Percentiles rank a stretch among this genome's conserved stretches.
Conservation (phyloP, 2,113 vertebrate species). For the Dicerorhinus sumatrensis region DNA sequence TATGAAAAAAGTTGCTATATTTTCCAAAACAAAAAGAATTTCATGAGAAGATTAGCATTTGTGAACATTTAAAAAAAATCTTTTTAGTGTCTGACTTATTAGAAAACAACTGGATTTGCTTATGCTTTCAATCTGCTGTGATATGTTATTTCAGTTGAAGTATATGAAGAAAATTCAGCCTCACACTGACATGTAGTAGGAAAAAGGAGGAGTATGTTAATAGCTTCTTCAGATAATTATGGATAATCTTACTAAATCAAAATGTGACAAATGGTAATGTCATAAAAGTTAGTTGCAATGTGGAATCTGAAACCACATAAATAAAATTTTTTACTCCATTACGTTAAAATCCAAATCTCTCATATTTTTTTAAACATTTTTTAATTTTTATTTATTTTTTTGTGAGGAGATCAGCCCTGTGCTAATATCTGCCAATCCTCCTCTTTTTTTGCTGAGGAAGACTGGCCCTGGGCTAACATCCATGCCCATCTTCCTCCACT, state of each 20-base stretch:
- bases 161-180: not conserved
- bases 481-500: no score
- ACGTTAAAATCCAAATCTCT: not conserved
- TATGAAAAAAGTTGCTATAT: not conserved
- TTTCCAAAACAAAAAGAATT: slow-evolving; percentile 43
- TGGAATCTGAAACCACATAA: slow-evolving; percentile 13
- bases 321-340: not conserved
- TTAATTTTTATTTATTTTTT: no score
- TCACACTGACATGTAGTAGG: not conserved
- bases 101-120: not conserved
- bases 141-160: not conserved
- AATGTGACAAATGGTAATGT: not conserved
- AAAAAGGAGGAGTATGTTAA: not conserved
- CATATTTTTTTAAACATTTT: not conserved
- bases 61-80: not conserved
- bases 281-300: not conserved
- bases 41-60: not conserved
- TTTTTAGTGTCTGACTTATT: not conserved
- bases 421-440: no score
- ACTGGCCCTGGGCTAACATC: no score
- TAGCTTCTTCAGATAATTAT: not conserved
- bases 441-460: no score
- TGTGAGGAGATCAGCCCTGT: no score
- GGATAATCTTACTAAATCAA: slow-evolving; percentile 28
- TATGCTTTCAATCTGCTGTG: not conserved